phyloP scores from a whole-genome alignment of 2,113 vertebrate genomes.

The Hiodon alosoides region DNA sequence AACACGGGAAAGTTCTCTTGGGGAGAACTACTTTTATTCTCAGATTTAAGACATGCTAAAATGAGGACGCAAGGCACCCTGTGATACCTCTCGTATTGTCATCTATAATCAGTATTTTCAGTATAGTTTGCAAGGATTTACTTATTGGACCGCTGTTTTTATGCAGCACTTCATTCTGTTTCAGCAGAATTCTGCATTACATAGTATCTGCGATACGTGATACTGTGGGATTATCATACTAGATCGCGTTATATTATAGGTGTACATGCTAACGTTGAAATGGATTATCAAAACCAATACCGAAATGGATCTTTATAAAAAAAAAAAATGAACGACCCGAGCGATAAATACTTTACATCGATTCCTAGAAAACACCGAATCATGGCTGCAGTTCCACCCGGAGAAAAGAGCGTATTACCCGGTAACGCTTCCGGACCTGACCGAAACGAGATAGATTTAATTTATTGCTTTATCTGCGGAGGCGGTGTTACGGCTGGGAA shows the following conservation, averaged over 20 bases:
- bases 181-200: too few relatives aligned
- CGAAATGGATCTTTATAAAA: too few relatives aligned
- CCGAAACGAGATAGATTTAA: constrained; percentile 57
- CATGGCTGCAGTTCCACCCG: constrained; percentile 72
- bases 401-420: constrained; percentile 54
- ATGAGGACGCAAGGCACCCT: constrained; percentile 29
- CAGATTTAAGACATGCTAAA: constrained; percentile 26
- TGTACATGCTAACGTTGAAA: too few relatives aligned
- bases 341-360: constrained; percentile 61
- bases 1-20: constrained; percentile 59
- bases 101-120: too few relatives aligned
- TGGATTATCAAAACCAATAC: constrained; percentile 17
- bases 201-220: too few relatives aligned
- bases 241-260: too few relatives aligned
- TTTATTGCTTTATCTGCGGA: constrained; percentile 88
- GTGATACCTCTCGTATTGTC: too few relatives aligned
- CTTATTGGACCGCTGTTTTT: too few relatives aligned
- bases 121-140: too few relatives aligned
- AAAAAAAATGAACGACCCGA: constrained; percentile 49
- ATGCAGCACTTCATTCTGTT: too few relatives aligned
- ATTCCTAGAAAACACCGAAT: constrained; percentile 83
- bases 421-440: constrained; percentile 46
- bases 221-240: too few relatives aligned
- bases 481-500: constrained; percentile 78
- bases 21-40: constrained; percentile 32